phyloP scores from a whole-genome alignment of 1,140 invertebrate species.

The Pogonomyrmex californicus region DNA sequence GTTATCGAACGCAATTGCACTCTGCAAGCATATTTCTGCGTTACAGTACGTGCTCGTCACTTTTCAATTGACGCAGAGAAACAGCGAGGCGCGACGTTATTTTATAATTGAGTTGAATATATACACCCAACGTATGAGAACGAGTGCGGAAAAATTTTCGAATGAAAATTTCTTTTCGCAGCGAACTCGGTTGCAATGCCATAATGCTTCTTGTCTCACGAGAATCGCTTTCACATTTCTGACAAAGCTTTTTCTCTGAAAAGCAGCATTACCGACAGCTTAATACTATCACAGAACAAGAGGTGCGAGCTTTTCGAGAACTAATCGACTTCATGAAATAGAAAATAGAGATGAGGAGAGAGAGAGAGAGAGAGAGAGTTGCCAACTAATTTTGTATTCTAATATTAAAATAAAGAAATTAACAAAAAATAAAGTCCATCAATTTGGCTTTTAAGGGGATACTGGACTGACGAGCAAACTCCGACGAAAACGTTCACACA shows the following conservation, averaged over 20 bases:
- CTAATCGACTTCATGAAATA: neutral
- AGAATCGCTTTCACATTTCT: neutral
- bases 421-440: neutral
- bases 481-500: no score
- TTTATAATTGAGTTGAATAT: constrained; percentile 53
- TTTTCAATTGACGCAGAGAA: constrained; percentile 50
- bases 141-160: constrained; percentile 38
- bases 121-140: neutral
- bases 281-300: constrained; percentile 15
- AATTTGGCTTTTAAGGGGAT: neutral
- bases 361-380: neutral
- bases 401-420: neutral
- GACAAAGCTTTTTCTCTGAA: neutral
- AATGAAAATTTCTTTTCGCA: constrained; percentile 46
- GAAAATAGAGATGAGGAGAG: neutral
- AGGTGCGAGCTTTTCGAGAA: constrained; percentile 1
- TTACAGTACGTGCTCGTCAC: constrained; percentile 46
- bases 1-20: constrained; percentile 51
- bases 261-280: constrained; percentile 29
- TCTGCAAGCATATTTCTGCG: constrained; percentile 40
- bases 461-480: no score
- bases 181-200: constrained; percentile 37
- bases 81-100: constrained; percentile 42
- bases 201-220: constrained; percentile 47
- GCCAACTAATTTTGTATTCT: neutral